A percentile compares a stretch with the other conserved stretches of the same genome.
Conservation (phyloP, 2,797 vertebrate genomes). For the Loris lydekkerianus region DNA sequence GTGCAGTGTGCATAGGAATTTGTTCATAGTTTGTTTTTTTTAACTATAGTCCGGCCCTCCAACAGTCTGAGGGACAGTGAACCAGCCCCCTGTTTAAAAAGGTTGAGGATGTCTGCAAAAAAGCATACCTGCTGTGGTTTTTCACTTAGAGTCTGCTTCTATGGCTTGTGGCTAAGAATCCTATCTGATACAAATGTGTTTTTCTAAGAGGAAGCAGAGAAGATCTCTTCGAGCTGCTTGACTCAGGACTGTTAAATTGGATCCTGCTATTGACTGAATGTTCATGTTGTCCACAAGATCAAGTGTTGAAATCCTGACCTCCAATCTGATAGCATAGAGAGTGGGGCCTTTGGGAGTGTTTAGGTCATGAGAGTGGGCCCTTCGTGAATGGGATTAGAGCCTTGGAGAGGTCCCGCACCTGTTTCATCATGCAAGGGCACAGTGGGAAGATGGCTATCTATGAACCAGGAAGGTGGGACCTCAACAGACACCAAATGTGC, state of each 20-base stretch:
- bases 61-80: no score
- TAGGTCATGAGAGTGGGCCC: no score
- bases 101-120: not conserved
- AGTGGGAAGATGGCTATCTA: not conserved
- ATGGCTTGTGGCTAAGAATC: not conserved
- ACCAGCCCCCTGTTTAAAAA: no score
- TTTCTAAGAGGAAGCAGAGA: not conserved
- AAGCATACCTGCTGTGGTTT: not conserved
- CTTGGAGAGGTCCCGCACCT: not conserved
- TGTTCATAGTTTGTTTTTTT: no score
- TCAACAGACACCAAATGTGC: not conserved
- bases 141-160: not conserved
- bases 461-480: not conserved
- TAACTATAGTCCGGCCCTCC: no score
- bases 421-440: not conserved
- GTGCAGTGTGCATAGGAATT: no score
- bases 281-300: not conserved
- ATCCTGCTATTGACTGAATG: not conserved
- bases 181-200: not conserved
- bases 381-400: not conserved
- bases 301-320: not conserved
- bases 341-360: not conserved
- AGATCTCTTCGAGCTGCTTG: not conserved
- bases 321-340: not conserved
- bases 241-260: not conserved